Conservation (phyloP, 2,113 vertebrate genomes). For the Lycocorax pyrrhopterus region DNA sequence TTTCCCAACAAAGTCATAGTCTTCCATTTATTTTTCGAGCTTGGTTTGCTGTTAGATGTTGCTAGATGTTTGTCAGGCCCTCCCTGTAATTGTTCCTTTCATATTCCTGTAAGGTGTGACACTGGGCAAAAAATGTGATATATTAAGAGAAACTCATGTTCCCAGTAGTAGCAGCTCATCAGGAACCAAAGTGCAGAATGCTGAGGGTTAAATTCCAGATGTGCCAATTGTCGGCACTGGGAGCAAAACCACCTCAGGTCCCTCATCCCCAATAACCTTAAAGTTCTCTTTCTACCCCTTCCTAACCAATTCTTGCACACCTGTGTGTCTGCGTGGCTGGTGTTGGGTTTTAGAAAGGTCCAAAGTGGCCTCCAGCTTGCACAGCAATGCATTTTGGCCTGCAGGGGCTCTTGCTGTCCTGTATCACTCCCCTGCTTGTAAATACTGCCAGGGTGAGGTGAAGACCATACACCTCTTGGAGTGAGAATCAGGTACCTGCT, state of each 20-base stretch:
- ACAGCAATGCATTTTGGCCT: neutral
- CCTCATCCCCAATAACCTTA: neutral
- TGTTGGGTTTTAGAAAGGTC: neutral
- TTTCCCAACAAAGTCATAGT: neutral
- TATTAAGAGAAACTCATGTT: neutral
- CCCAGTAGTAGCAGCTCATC: neutral
- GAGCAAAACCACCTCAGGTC: neutral
- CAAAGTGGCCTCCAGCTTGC: neutral
- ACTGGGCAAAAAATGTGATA: neutral
- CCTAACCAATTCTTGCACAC: neutral
- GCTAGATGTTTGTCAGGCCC: neutral
- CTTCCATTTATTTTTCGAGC: neutral
- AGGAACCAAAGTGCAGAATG: neutral
- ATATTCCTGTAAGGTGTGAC: neutral
- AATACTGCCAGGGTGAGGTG: neutral
- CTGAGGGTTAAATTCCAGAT: neutral
- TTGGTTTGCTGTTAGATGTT: neutral
- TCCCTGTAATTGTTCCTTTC: neutral
- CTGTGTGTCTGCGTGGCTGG: neutral
- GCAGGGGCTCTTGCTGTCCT: neutral
- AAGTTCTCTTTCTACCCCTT: neutral
- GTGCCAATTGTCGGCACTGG: neutral
- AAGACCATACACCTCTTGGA: neutral
- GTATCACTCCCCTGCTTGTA: accelerated
- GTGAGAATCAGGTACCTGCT: neutral